These are phyloP conservation scores for Gallinago media DNA, from an alignment of 2,113 vertebrate genomes.

Conservation along the genomic window DNA sequence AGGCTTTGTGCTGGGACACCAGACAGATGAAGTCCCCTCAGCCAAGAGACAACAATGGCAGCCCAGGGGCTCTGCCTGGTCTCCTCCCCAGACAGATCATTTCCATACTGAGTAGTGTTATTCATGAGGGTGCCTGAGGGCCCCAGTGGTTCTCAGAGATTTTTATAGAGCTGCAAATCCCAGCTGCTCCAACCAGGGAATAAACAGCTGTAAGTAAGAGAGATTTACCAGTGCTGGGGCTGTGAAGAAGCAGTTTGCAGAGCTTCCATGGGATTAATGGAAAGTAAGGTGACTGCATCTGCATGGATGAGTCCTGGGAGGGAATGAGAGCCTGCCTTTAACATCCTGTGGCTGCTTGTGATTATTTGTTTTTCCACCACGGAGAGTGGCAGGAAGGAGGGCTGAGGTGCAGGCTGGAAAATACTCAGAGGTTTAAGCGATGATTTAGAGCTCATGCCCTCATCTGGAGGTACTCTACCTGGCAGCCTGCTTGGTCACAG, in stretches of 20 bases:
- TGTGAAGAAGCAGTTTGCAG: background rate
- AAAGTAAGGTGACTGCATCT: background rate
- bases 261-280: background rate
- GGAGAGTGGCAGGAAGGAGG: background rate
- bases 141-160: background rate
- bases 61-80: background rate
- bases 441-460: background rate
- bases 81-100: background rate
- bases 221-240: background rate
- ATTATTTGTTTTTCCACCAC: background rate
- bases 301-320: background rate
- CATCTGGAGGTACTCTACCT: rapidly evolving
- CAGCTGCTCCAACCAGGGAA: background rate
- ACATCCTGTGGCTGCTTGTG: background rate
- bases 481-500: background rate
- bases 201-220: background rate
- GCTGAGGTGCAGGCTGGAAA: background rate
- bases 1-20: background rate
- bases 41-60: background rate
- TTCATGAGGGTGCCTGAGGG: background rate
- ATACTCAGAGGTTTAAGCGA: rapidly evolving
- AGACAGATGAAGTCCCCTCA: background rate
- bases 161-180: constrained; percentile 11
- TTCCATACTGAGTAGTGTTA: background rate
- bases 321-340: background rate